phyloP scores from a whole-genome alignment of 2,113 vertebrate genomes.

The Helogale parvula region DNA sequence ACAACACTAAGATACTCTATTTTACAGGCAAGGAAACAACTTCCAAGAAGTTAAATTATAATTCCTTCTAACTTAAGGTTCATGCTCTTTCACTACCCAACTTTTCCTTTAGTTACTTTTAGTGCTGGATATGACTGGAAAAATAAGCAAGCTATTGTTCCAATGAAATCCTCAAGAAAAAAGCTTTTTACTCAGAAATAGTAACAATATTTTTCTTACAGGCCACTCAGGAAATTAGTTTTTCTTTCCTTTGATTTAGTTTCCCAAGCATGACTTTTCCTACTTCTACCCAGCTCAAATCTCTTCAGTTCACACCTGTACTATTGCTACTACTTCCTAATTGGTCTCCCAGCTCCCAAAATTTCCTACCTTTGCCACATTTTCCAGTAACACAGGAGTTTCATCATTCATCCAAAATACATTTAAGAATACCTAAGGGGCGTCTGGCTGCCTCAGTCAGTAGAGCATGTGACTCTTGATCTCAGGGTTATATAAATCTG shows the following conservation, averaged over 20 bases:
- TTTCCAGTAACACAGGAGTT: not conserved
- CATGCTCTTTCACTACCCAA: not conserved
- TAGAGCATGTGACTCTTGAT: not conserved
- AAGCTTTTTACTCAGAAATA: not conserved
- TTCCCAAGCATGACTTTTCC: not conserved
- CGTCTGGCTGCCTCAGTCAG: not conserved
- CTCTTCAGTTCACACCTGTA: not conserved
- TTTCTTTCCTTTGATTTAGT: conserved; percentile 41
- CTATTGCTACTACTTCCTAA: not conserved
- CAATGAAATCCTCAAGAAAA: conserved; percentile 9
- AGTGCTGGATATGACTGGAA: not conserved
- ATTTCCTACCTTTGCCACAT: not conserved
- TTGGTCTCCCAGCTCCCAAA: conserved; percentile 27
- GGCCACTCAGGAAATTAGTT: not conserved
- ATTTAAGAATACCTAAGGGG: not conserved
- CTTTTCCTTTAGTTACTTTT: conserved; percentile 7
- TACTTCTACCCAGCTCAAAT: not conserved
- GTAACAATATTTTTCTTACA: not conserved
- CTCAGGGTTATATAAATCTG: not conserved
- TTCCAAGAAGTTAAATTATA: not conserved
- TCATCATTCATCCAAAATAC: conserved; percentile 29
- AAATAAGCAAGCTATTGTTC: not conserved
- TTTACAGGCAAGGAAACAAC: not conserved
- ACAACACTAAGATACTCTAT: not conserved
- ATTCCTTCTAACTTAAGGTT: not conserved